phyloP scores from a whole-genome alignment of 2,113 vertebrate genomes.

The Lampris megalopsis region DNA sequence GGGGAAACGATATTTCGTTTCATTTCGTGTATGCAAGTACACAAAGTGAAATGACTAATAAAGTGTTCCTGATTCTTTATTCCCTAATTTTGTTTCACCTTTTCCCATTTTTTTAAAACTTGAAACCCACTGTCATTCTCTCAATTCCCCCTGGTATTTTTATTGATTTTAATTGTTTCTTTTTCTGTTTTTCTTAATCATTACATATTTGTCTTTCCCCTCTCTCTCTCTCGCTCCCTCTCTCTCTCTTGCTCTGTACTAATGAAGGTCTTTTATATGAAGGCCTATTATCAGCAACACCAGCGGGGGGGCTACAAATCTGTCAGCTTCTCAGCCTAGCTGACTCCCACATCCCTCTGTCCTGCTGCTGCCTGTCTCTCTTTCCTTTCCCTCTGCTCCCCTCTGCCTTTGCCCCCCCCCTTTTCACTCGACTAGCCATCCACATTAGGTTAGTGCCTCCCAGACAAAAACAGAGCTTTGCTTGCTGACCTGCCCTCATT shows the following conservation, averaged over 20 bases:
- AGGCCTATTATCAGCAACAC: neutral
- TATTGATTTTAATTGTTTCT: too few species aligned
- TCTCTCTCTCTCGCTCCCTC: too few species aligned
- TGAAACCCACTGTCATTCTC: too few species aligned
- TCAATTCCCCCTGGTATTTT: too few species aligned
- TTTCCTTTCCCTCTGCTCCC: neutral
- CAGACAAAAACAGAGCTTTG: slow-evolving; percentile 33
- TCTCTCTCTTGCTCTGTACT: neutral
- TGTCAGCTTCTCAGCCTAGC: neutral
- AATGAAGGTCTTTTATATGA: neutral
- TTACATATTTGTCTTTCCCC: neutral
- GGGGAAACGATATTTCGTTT: too few species aligned
- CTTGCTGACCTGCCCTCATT: slow-evolving; percentile 30
- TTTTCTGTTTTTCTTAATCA: neutral
- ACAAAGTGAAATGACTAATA: too few species aligned
- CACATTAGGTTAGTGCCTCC: slow-evolving; percentile 17
- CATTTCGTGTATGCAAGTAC: too few species aligned
- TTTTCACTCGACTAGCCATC: slow-evolving; percentile 33
- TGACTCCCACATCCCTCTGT: neutral
- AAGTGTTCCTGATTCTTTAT: too few species aligned
- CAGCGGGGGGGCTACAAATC: neutral
- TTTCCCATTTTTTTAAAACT: too few species aligned
- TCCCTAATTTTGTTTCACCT: too few species aligned
- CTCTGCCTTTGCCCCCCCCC: slow-evolving; percentile 29
- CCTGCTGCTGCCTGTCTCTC: neutral